Conservation (phyloP, 2,113 vertebrate genomes). For the Anguilla rostrata region DNA sequence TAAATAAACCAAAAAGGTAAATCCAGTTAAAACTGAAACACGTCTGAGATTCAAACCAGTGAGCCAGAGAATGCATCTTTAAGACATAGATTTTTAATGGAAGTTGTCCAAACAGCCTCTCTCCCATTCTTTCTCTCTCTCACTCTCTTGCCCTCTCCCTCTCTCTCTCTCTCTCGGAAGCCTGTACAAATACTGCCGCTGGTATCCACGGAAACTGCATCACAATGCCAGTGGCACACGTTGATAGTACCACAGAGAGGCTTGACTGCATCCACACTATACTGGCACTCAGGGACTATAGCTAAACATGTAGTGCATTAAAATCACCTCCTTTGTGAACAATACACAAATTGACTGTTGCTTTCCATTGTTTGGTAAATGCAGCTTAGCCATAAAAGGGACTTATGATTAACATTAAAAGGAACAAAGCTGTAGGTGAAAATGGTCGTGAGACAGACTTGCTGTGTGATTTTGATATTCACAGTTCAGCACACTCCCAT, state of each 20-base stretch:
- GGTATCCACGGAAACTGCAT: background rate
- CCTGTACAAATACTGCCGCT: background rate
- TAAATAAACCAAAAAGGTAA: background rate
- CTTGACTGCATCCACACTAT: background rate
- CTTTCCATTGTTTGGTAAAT: background rate
- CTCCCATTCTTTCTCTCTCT: background rate
- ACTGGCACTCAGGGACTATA: background rate
- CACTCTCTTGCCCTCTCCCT: no score
- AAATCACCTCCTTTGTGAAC: background rate
- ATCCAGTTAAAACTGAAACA: background rate
- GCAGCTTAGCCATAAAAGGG: background rate
- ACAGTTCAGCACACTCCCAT: conserved; percentile 5
- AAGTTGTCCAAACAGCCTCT: background rate
- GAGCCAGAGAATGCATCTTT: background rate
- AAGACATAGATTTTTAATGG: background rate
- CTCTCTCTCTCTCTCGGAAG: background rate
- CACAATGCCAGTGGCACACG: background rate
- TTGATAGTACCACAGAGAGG: background rate
- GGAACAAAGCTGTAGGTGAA: background rate
- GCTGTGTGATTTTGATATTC: conserved; percentile 9
- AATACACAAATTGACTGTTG: background rate
- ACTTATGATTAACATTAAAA: background rate
- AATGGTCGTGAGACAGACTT: background rate
- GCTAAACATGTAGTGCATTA: background rate
- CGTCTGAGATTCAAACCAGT: background rate